Base-by-base conservation (phyloP, 2,888 invertebrate genomes). In the Chironomus tentans region DNA sequence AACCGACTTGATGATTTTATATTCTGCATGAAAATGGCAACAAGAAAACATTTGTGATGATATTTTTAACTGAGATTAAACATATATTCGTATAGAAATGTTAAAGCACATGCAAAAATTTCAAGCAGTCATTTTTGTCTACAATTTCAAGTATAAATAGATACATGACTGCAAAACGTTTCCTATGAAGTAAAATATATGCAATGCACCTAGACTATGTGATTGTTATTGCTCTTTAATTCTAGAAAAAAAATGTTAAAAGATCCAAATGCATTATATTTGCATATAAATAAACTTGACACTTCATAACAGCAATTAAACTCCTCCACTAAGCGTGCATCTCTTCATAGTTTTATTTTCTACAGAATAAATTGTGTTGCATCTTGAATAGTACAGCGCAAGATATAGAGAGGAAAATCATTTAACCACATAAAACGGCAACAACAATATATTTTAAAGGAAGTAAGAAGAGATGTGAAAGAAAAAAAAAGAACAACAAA, bases 251-350 rank as follows among this genome's bases (percentile, higher is more conserved):
- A 38, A 38, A 38, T 38, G 38, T 38, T 38, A 38, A 38, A 38
- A 38, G 38, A 38, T 7, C 38, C 38, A 38, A 38, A 38, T 38
- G 38, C 38, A 38, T 38, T 38, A 24, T 38, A 72, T 72, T 72
- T 72, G 72, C 72, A 61, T 62, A 72, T 72, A 72, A 72, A 72
- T 72, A 72, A 72, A 72, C 72, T 72, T 72, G 72, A 72, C 72
- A 72, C 72, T 72, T 61, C 61, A 61, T 72, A 72, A 72, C 61
- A 72, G 72, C 72, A 72, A 61, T 72, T 72, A 72, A 72, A 72
- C 72, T 72, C 72, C 72, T 61, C 72, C 72, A 50, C 72, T 61
- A 21, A 38, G 38, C 50, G 38, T 50, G 72, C 72, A 62, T 62
- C 28, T 68, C 38, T 15, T 68, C 68, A 68, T 68, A 28, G 18